Base-by-base conservation (phyloP, 92 coral and sea anemone species). In the Porites rus region DNA sequence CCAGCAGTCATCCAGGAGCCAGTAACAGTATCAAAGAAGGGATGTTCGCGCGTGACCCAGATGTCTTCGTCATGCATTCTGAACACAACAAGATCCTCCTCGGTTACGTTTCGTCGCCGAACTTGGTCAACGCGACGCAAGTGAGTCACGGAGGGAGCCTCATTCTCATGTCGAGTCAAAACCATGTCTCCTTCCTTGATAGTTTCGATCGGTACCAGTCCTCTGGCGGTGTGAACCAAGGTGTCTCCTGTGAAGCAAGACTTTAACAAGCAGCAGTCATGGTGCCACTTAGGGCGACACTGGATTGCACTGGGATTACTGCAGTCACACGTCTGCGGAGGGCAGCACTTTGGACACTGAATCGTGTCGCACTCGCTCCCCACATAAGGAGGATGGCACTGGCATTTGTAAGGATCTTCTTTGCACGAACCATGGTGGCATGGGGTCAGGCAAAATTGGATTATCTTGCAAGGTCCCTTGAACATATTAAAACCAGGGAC, bases 161-260 rank as follows among this genome's bases (percentile, higher is more conserved):
- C 98, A 8, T 92, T 94, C 60, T 95, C 98, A 79, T 95, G 98
- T 31, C 96, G 94, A 2, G 98, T 95, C 46, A 93, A 92, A 59
- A 95, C 96, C 93, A 88, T 67, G 78, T 95, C 98, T 8, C 98
- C 98, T 28, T 84, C 90, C 52, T 84, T 84, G 54, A 95, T 86
- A 8, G 81, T 93, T 54, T 88, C 82, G 64, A 95, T 95, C 8
- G 98, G 96, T 25, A 95, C 86, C 81, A 95, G 78, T 18, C 98
- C 98, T 74, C 82, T 91, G 16, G 86, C 78, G 8, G 98, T 95
- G 88, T 95, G 96, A 1, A 95, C 98, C 10, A 93, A 91, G 9
- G 98, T 95, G 86, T 95, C 94, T 24, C 98, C 98, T 18, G 90
- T 85, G 82, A 95, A 95, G 68, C 98, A 95, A 8, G 98, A 95